Conservation (phyloP, 2,797 vertebrate species). For the Heliangelus exortis region DNA sequence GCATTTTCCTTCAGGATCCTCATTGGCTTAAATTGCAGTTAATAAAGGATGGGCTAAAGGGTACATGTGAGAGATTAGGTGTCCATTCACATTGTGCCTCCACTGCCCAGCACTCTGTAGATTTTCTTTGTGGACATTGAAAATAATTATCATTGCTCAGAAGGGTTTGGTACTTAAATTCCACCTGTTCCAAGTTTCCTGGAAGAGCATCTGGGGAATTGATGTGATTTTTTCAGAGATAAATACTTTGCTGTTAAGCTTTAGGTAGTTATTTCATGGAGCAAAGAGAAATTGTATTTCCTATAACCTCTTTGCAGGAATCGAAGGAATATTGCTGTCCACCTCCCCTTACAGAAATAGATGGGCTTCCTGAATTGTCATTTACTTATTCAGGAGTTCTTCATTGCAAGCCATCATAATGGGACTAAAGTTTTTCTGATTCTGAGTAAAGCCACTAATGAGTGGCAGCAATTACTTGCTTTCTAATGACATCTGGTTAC, state of each 20-base stretch:
- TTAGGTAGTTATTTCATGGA: not conserved
- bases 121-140: not conserved
- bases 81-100: not conserved
- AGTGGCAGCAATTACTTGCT: not conserved
- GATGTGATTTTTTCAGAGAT: not conserved
- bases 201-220: not conserved
- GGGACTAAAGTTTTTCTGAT: not conserved
- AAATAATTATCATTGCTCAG: rapidly evolving
- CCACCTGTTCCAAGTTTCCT: not conserved
- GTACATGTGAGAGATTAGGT: not conserved
- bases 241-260: not conserved
- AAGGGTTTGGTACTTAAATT: not conserved
- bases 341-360: not conserved
- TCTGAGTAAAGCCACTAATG: not conserved
- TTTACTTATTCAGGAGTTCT: not conserved
- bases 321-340: not conserved
- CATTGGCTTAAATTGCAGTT: not conserved
- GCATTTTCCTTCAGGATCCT: not conserved
- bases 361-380: not conserved
- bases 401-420: not conserved
- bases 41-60: not conserved
- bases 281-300: not conserved
- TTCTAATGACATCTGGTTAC: not conserved
- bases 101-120: not conserved
- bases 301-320: not conserved